Conservation (phyloP, 1,140 invertebrate genomes). For the Drosophila lowei region DNA sequence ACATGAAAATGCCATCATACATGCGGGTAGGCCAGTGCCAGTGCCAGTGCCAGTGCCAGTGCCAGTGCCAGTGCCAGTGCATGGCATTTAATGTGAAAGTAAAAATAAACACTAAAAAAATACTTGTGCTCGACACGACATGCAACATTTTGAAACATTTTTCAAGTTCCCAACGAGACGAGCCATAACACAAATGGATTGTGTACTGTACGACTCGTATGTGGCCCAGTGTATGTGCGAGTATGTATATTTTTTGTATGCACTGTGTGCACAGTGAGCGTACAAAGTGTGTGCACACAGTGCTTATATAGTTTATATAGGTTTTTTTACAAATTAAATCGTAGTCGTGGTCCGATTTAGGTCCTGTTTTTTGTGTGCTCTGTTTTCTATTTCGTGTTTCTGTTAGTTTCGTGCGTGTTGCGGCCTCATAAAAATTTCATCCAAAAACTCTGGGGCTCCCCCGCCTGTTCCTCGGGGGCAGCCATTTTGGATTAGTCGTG, state of each 20-base stretch:
- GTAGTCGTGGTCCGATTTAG: conserved; percentile 68
- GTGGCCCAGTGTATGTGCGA: too few relatives aligned
- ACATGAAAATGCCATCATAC: conserved; percentile 72
- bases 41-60: conserved; percentile 25
- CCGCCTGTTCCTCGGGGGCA: conserved; percentile 30
- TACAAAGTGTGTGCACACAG: too few relatives aligned
- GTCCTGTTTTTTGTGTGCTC: conserved; percentile 10
- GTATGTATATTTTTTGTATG: conserved; percentile 16
- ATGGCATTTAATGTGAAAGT: conserved; percentile 55
- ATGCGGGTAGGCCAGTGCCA: too few relatives aligned
- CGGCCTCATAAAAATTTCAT: conserved; percentile 71
- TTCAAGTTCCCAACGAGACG: conserved; percentile 53
- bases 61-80: conserved; percentile 25
- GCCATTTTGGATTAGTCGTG: conserved; percentile 66
- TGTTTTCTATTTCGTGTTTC: background rate
- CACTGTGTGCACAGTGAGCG: background rate
- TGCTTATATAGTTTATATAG: background rate
- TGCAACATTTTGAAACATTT: conserved; percentile 56
- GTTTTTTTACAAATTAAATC: conserved; percentile 77
- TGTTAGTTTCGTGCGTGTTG: conserved; percentile 60
- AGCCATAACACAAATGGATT: conserved; percentile 43
- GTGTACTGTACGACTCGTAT: background rate
- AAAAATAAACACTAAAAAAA: conserved; percentile 36
- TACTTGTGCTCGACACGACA: conserved; percentile 15
- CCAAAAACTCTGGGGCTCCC: conserved; percentile 40